Percentiles rank a stretch among this genome's conserved stretches.
phyloP scores from a whole-genome alignment of 2,113 vertebrate genomes.

The Echinops telfairi region DNA sequence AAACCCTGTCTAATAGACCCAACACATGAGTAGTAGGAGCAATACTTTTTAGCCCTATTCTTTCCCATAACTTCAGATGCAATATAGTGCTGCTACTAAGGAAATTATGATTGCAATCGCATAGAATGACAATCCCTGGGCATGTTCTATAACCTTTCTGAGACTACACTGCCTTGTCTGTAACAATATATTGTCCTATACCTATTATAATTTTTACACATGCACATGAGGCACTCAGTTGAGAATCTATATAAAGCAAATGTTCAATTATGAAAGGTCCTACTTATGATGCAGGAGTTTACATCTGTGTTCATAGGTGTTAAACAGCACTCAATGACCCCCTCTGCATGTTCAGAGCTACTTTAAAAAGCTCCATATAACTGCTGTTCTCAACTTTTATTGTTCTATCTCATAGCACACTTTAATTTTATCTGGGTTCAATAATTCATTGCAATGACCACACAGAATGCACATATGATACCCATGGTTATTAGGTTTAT shows the following conservation, averaged over 20 bases:
- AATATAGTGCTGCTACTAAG: neutral
- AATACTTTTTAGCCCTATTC: neutral
- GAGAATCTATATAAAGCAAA: neutral
- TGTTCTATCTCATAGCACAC: too few species aligned
- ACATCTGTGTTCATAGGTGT: neutral
- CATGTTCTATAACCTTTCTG: neutral
- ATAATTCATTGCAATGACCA: too few species aligned
- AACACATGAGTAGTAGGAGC: neutral
- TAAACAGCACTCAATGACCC: neutral
- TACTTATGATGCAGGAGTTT: slow-evolving; percentile 6
- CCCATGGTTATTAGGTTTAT: too few species aligned
- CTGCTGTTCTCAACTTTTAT: too few species aligned
- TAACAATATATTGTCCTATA: neutral
- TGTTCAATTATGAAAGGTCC: neutral
- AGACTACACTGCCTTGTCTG: neutral
- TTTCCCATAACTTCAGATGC: neutral
- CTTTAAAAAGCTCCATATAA: neutral
- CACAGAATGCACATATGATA: too few species aligned
- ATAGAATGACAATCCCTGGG: neutral
- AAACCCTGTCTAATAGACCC: neutral
- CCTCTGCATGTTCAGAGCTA: neutral
- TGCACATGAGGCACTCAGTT: neutral
- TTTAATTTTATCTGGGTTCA: too few species aligned
- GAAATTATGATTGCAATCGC: neutral
- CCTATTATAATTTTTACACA: neutral